Percentiles rank a stretch among this genome's conserved stretches.
These are phyloP conservation scores for Erythrolamprus reginae DNA, from an alignment of 2,113 vertebrate species.

Conservation along the genomic window DNA sequence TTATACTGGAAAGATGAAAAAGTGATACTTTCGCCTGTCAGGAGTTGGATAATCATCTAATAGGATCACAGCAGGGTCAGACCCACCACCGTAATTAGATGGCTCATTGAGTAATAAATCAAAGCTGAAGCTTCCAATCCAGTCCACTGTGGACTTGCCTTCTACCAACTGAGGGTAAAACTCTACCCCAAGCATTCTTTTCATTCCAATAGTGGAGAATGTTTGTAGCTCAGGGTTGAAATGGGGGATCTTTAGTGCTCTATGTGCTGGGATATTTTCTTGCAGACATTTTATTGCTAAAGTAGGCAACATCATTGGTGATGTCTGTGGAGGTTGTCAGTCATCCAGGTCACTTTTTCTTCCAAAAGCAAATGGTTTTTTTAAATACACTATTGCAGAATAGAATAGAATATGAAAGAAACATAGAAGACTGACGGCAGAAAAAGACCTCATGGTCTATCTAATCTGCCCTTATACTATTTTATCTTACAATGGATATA, in stretches of 20 bases:
- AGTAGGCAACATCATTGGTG: neutral
- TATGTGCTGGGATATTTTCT: neutral
- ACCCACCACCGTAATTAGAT: neutral
- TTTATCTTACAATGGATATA: too few species aligned
- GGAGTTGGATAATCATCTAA: neutral
- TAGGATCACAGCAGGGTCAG: conserved; percentile 1
- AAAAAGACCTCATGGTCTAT: too few species aligned
- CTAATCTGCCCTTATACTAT: too few species aligned
- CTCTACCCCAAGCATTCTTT: neutral
- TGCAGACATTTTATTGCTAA: neutral
- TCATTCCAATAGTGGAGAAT: neutral
- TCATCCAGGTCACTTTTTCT: neutral
- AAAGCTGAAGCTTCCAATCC: neutral
- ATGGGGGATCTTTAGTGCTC: neutral
- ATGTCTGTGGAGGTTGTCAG: neutral
- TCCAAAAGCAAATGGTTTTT: neutral
- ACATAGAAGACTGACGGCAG: too few species aligned
- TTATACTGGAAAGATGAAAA: neutral
- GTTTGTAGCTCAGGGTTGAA: neutral
- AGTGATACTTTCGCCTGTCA: neutral
- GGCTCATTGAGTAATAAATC: neutral
- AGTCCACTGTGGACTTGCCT: neutral
- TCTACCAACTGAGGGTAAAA: neutral
- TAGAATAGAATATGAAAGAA: too few species aligned
- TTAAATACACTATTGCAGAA: too few species aligned